These are phyloP conservation scores for Meloidogyne hapla DNA, from an alignment of 1,140 invertebrate genomes.

Conservation along the genomic window DNA sequence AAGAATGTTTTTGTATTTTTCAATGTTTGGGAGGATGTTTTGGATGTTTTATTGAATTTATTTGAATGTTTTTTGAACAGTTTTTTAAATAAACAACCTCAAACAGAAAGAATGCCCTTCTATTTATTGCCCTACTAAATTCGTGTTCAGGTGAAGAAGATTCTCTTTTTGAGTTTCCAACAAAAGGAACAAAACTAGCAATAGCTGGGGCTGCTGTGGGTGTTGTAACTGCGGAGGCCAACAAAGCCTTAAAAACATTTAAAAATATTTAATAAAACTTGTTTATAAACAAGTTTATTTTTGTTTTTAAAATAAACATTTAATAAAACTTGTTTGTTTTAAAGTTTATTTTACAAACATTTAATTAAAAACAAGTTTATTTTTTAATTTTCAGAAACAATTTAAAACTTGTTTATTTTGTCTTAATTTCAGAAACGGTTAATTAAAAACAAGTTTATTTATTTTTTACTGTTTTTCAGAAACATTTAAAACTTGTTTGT, in stretches of 20 bases:
- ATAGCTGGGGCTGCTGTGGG: slow-evolving; percentile 19
- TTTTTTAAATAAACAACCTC: neutral
- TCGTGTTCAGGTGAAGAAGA: neutral
- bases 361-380: no score
- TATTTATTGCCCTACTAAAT: neutral
- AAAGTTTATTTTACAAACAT: no score
- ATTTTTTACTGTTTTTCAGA: no score
- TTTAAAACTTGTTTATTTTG: no score
- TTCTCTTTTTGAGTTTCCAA: neutral
- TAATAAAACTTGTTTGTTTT: no score
- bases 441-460: no score
- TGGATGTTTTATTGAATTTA: neutral
- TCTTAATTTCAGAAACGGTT: no score
- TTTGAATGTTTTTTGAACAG: neutral
- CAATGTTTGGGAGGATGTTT: neutral
- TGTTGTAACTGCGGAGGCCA: slow-evolving; percentile 11
- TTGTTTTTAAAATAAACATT: no score
- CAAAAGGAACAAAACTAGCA: slow-evolving; percentile 17
- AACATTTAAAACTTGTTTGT: no score
- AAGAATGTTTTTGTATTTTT: neutral
- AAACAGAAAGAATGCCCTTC: slow-evolving; percentile 8
- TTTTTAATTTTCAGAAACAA: no score
- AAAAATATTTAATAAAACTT: no score
- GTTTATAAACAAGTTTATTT: no score
- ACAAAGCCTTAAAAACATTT: neutral